phyloP scores from a whole-genome alignment of 2,113 vertebrate genomes.

The Microcebus ravelobensis region DNA sequence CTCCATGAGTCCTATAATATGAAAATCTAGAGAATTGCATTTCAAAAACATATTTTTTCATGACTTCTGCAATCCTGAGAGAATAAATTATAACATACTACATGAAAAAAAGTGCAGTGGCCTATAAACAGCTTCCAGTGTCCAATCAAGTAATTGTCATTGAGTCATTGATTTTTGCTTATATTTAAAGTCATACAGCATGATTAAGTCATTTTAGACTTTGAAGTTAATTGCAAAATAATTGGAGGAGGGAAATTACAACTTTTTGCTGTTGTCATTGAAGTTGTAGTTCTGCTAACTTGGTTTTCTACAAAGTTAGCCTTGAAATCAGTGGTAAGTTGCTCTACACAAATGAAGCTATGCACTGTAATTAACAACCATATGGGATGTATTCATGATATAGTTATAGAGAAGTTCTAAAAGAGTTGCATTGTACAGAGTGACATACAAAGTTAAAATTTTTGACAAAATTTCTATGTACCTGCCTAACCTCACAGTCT shows the following conservation, averaged over 20 bases:
- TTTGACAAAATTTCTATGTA: not conserved
- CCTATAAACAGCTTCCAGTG: not conserved
- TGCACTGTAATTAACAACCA: not conserved
- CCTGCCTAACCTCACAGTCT: not conserved
- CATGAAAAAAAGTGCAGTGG: not conserved
- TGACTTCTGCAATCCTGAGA: not conserved
- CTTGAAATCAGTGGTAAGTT: not conserved
- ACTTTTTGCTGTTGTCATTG: not conserved
- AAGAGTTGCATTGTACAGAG: not conserved
- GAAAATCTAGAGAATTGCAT: not conserved
- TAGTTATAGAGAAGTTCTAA: not conserved
- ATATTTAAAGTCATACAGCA: not conserved
- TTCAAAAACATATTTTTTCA: not conserved
- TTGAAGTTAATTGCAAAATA: conserved; percentile 50
- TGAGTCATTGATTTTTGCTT: not conserved
- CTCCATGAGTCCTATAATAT: not conserved
- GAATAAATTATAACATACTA: not conserved
- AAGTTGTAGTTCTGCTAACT: not conserved
- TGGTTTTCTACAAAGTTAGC: conserved; percentile 3
- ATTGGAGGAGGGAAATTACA: not conserved
- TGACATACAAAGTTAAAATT: not conserved
- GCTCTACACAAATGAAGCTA: not conserved
- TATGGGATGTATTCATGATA: not conserved
- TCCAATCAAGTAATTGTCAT: not conserved
- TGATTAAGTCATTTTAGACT: conserved; percentile 25